Base-by-base conservation (phyloP, 2,113 vertebrate genomes). In the Baryphthengus martii region DNA sequence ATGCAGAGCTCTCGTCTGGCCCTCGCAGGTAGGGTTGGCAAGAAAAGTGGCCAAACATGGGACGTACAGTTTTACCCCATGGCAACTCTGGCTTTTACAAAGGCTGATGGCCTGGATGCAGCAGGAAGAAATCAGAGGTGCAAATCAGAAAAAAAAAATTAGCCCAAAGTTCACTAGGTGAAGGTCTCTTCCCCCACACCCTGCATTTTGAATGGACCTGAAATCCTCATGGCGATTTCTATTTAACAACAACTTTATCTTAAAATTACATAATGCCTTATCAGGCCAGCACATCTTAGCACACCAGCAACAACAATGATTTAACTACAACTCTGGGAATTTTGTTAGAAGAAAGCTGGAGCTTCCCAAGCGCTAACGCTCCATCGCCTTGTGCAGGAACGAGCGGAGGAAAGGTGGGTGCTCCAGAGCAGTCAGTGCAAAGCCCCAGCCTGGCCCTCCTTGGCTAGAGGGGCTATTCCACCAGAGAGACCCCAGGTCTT, bases 181-280 rank as follows among this genome's bases (percentile, higher is more conserved):
- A 66, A 66, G 16, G 35, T 70, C 67, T 58, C 66, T 66, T 80
- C 52, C 49, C 45, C 49, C 71, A 82, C 86, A 55, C 73, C 84
- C 85, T 40, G 40, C 67, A 82, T 95, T 95, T 90, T 96, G 93
- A 97, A 95, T 55, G 79, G 96, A 93, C 62, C 65, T 72, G 61
- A 96, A 96, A 87, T 88, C 89, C 94, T 93, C 68, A 35, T 33
- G 77, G 91, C 45, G 2, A 39, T 85, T 95, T 84, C 85, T 95
- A 55, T 65, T 70, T 90, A 96, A 94, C 85, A 95, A 86, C 89
- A 97, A 63, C 88, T 63, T 96, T 93, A 86, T 86, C 89, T 96
- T 95, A 83, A 93, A 97, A 96, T 97, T 93, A 81, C 40, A 3
- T 78, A 94, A 95, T 55, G 89, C 85, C 96, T 97, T 96, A 95